Percentiles rank a stretch among this genome's conserved stretches.
These are phyloP conservation scores for Lateolabrax maculatus DNA, from an alignment of 2,797 vertebrate species.

Conservation along the genomic window DNA sequence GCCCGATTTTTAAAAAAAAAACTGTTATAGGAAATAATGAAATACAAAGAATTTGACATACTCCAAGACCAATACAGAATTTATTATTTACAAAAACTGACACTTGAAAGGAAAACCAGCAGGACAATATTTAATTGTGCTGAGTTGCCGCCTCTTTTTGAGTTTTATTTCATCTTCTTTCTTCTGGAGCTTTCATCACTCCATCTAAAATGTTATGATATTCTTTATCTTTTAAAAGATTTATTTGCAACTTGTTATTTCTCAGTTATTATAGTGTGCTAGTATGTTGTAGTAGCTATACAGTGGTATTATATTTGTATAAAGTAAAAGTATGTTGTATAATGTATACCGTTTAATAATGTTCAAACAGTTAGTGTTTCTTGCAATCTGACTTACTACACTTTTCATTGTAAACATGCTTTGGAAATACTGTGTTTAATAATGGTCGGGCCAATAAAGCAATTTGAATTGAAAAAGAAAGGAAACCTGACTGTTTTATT, in stretches of 20 bases:
- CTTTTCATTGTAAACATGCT: background rate
- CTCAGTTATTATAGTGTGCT: background rate
- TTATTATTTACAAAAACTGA: too few relatives aligned
- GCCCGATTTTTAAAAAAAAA: too few relatives aligned
- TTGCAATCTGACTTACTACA: background rate
- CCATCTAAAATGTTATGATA: too few relatives aligned
- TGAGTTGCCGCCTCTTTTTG: too few relatives aligned
- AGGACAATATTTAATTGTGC: too few relatives aligned
- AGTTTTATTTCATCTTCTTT: too few relatives aligned
- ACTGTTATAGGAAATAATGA: too few relatives aligned
- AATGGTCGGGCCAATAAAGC: too few relatives aligned
- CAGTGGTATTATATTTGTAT: background rate
- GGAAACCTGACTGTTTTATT: conserved; percentile 35
- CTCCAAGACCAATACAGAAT: background rate
- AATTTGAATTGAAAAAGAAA: too few relatives aligned
- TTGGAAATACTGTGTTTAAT: background rate
- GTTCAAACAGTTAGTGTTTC: background rate
- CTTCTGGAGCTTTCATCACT: too few relatives aligned
- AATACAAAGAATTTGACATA: background rate
- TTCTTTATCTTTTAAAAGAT: too few relatives aligned
- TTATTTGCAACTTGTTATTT: background rate
- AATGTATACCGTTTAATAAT: background rate
- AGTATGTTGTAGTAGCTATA: background rate
- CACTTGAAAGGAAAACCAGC: background rate
- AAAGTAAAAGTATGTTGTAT: background rate